A percentile compares a stretch with the other conserved stretches of the same genome.
These are phyloP conservation scores for Puntigrus tetrazona DNA, from an alignment of 2,113 vertebrate genomes.

Conservation along the genomic window DNA sequence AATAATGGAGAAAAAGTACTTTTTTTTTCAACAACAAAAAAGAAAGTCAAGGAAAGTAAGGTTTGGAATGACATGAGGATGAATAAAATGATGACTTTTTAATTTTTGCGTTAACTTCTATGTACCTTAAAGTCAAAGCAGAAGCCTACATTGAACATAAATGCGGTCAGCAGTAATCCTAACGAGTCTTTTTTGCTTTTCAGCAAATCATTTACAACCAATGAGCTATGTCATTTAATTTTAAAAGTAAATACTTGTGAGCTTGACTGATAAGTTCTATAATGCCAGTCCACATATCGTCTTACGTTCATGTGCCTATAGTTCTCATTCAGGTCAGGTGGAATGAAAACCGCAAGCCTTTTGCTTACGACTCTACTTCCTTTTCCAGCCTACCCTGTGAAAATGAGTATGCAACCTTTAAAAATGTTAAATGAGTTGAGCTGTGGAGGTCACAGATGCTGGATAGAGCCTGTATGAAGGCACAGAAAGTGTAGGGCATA, in stretches of 20 bases:
- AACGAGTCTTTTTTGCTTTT: conserved; percentile 11
- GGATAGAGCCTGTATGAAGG: conserved; percentile 9
- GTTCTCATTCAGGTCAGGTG: conserved; percentile 31
- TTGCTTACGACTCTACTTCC: conserved; percentile 2
- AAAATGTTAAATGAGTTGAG: conserved; percentile 65
- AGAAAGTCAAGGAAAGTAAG: neutral
- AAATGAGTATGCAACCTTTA: conserved; percentile 66
- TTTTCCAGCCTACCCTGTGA: neutral
- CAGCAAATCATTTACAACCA: neutral
- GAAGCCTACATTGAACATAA: neutral
- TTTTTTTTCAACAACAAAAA: neutral
- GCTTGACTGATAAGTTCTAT: conserved; percentile 21
- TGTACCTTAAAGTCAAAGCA: neutral
- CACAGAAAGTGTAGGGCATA: conserved; percentile 27
- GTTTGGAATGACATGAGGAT: neutral
- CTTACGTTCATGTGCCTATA: neutral
- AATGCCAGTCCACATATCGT: neutral
- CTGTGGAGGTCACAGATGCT: conserved; percentile 57
- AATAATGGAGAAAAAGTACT: neutral
- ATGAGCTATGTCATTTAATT: neutral
- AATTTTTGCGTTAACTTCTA: neutral
- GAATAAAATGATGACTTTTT: neutral
- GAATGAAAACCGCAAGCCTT: conserved; percentile 14
- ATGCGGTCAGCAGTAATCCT: neutral
- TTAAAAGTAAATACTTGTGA: neutral